Conservation (phyloP, 1,140 invertebrate genomes). For the Scaptomyza montana region DNA sequence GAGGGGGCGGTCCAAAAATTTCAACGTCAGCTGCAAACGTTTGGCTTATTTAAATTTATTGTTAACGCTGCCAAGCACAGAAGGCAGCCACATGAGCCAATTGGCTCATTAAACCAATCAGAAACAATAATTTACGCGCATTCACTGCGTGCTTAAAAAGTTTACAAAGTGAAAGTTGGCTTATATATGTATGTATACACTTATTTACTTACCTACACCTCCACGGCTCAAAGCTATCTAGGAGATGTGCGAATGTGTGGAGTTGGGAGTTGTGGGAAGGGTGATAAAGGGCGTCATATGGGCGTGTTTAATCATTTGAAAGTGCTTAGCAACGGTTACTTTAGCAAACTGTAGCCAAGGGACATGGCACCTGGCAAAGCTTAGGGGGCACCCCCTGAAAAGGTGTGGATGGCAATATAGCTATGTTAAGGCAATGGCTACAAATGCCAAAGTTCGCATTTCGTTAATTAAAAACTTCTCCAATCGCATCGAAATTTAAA, state of each 20-base stretch:
- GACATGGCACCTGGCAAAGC: slow-evolving; percentile 17
- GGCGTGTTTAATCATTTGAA: slow-evolving; percentile 60
- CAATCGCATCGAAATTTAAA: slow-evolving; percentile 33
- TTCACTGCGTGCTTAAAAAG: slow-evolving; percentile 46
- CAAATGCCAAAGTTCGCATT: slow-evolving; percentile 37
- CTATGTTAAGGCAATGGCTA: slow-evolving; percentile 16
- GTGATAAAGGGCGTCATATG: slow-evolving; percentile 33
- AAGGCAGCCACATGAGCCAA: slow-evolving; percentile 35
- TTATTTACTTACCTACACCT: slow-evolving; percentile 1
- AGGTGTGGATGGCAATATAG: slow-evolving; percentile 29
- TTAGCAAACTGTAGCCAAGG: background rate
- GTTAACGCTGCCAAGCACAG: slow-evolving; percentile 34
- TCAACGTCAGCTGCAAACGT: slow-evolving; percentile 5
- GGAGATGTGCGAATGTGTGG: background rate
- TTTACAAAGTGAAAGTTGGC: slow-evolving; percentile 38
- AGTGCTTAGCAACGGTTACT: slow-evolving; percentile 50
- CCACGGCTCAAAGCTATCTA: background rate
- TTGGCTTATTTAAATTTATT: slow-evolving; percentile 68
- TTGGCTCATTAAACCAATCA: slow-evolving; percentile 60
- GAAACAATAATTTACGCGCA: slow-evolving; percentile 74
- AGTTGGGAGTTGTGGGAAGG: background rate
- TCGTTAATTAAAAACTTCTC: slow-evolving; percentile 53
- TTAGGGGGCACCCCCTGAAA: background rate
- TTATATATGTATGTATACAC: slow-evolving; percentile 4
- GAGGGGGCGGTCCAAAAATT: slow-evolving; percentile 6